These are phyloP conservation scores for Asteroscopus sphinx DNA, from an alignment of 2,888 invertebrate genomes.

Conservation along the genomic window DNA sequence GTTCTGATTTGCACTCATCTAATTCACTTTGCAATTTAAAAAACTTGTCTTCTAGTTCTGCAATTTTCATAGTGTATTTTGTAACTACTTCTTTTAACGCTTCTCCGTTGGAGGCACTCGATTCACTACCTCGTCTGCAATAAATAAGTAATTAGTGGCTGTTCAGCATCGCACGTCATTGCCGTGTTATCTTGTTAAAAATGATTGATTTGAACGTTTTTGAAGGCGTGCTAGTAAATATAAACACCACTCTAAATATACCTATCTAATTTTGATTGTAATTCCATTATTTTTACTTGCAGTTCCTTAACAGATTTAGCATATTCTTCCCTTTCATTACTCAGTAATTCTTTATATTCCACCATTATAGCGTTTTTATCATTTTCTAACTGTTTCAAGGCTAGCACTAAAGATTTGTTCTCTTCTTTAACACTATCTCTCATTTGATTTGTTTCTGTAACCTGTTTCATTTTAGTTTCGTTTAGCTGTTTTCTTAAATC, in stretches of 20 bases:
- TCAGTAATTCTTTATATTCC: conserved; percentile 86
- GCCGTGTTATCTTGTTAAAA: conserved; percentile 63
- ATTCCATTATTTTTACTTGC: conserved; percentile 72
- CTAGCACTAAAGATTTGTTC: conserved; percentile 78
- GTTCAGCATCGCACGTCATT: conserved; percentile 53
- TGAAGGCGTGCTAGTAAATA: conserved; percentile 6
- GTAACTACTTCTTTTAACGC: conserved; percentile 70
- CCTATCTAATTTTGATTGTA: conserved; percentile 79
- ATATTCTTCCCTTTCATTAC: conserved; percentile 87
- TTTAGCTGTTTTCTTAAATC: conserved; percentile 68
- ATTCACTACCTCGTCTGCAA: conserved; percentile 76
- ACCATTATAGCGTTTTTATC: conserved; percentile 79
- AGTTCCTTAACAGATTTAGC: conserved; percentile 73
- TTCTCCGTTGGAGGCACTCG: conserved; percentile 65
- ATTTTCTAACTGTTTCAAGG: conserved; percentile 79
- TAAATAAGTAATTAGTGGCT: conserved; percentile 58
- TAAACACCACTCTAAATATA: conserved; percentile 45
- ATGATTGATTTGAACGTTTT: conserved; percentile 67
- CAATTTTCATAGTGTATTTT: conserved; percentile 83
- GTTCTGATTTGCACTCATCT: conserved; percentile 80
- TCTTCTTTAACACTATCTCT: conserved; percentile 78
- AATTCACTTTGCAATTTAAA: conserved; percentile 83
- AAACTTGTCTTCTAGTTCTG: conserved; percentile 80
- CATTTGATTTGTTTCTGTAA: conserved; percentile 61
- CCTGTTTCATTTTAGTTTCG: conserved; percentile 63